These are phyloP conservation scores for Hylomyscus alleni DNA, from an alignment of 2,797 vertebrate species.

Conservation along the genomic window DNA sequence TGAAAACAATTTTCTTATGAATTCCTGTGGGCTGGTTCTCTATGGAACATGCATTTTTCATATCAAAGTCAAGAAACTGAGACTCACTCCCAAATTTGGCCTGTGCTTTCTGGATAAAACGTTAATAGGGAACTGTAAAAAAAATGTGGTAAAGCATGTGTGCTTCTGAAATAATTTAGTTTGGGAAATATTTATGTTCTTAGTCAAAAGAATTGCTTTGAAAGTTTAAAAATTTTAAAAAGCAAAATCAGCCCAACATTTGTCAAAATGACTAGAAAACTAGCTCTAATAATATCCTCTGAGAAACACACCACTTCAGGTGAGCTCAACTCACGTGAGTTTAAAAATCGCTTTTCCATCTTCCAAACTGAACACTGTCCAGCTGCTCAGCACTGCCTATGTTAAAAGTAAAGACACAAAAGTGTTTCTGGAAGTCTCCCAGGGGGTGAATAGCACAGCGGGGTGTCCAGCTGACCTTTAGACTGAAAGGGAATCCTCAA, in stretches of 20 bases:
- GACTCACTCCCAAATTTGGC: conserved; percentile 44
- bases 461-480: background rate
- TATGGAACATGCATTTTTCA: background rate
- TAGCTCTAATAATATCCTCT: background rate
- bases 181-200: conserved; percentile 66
- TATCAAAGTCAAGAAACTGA: conserved; percentile 31
- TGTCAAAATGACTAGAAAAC: conserved; percentile 58
- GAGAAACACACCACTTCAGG: conserved; percentile 43
- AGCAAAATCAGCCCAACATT: conserved; percentile 55
- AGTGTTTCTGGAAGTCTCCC: background rate
- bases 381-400: background rate
- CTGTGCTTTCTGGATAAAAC: conserved; percentile 35
- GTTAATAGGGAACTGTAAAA: conserved; percentile 12
- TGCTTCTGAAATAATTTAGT: conserved; percentile 69
- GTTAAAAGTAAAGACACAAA: conserved; percentile 19
- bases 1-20: conserved; percentile 26
- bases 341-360: conserved; percentile 42
- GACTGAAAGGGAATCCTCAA: background rate
- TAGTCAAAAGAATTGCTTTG: conserved; percentile 51
- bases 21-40: conserved; percentile 6
- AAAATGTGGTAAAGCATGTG: conserved; percentile 34
- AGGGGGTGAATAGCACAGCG: background rate
- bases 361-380: conserved; percentile 16
- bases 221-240: conserved; percentile 64
- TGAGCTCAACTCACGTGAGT: conserved; percentile 55